Evolutionary conservation across 1,140 invertebrate species (phyloP), one percentile per base, ranked within the genome.

Genomic region (Cepaea nemoralis): DNA sequence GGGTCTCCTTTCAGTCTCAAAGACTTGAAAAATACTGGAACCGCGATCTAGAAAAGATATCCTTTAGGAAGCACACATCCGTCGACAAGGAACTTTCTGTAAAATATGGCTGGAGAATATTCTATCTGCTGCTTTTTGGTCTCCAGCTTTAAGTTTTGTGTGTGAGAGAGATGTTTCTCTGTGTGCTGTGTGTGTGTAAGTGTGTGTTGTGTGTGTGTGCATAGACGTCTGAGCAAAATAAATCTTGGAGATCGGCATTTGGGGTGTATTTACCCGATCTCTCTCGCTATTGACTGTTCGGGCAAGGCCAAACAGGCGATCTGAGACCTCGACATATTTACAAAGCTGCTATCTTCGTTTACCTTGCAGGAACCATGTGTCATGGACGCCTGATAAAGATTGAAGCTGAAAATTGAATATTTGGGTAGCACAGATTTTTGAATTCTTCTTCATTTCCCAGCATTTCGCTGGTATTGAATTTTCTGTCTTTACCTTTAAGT

Each of bases 241-340:
- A 77, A 77, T 77, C 75, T 66, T 77, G 33, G 39, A 66, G 75
- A 77, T 77, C 75, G 59, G 75, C 59, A 37, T 77, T 77, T 77
- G 75, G 75, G 75, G 75, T 77, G 75, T 77, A 66, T 77, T 77
- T 77, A 77, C 75, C 48, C 75, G 75, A 66, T 77, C 75, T 74
- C 75, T 55, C 75, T n/a, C 27, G 31, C 48, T 77, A 77, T 77
- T 77, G 75, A 77, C 39, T 77, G 75, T 66, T 75, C 70, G 50
- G 75, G 50, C 75, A 35, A 37, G 24, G 75, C 37, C 75, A 77
- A 77, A 77, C 75, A 77, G 35, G 5, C n/a, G 55, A 14, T 39
- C 42, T 55, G 75, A 77, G 75, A 77, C 55, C 75, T 59, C 48
- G 37, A 77, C 75, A 77, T 77, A 77, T 77, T 77, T 55, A 77